phyloP scores from a whole-genome alignment of 2,797 vertebrate species.

The Arnoldichthys spilopterus region DNA sequence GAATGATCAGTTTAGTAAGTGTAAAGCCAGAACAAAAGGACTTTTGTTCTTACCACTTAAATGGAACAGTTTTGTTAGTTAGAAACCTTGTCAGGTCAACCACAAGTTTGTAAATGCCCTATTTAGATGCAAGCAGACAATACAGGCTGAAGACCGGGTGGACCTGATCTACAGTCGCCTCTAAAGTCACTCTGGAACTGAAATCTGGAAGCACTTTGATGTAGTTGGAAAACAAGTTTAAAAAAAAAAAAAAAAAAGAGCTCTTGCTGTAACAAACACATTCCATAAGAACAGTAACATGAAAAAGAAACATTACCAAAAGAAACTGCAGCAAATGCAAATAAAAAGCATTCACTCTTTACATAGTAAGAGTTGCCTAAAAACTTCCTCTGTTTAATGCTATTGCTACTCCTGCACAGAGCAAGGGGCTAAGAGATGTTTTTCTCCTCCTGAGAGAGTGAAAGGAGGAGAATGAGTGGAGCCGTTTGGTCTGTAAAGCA shows the following conservation, averaged over 20 bases:
- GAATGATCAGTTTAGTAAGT: neutral
- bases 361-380: neutral
- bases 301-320: too few relatives aligned
- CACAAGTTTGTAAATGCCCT: neutral
- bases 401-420: neutral
- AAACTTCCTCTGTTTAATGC: conserved; percentile 3
- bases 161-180: neutral
- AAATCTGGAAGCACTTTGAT: conserved; percentile 12
- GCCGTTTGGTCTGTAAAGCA: conserved; percentile 15
- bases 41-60: neutral
- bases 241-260: neutral
- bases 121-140: neutral
- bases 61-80: neutral
- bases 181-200: neutral
- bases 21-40: neutral
- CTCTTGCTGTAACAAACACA: neutral
- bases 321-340: neutral
- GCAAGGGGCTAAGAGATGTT: neutral
- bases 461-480: conserved; percentile 11
- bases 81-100: neutral
- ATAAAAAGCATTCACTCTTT: neutral
- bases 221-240: too few relatives aligned
- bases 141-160: neutral
- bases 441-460: conserved; percentile 10
- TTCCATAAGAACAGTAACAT: neutral